Conservation (phyloP, 2,113 vertebrate genomes). For the Bolborhynchus lineola region DNA sequence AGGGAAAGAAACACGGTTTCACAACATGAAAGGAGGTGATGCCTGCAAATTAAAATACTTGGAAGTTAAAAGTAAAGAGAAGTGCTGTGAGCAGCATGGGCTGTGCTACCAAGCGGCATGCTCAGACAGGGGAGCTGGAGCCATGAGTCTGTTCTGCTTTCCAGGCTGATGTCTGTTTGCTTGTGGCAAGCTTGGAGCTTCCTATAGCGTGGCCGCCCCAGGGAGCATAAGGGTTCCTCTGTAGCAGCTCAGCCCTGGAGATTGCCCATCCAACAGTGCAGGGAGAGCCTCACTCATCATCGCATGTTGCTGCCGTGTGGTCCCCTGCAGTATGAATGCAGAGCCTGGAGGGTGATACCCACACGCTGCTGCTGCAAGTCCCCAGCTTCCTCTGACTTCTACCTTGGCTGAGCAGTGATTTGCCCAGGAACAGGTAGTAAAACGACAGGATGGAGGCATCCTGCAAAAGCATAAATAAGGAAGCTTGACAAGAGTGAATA, state of each 20-base stretch:
- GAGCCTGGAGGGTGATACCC: background rate
- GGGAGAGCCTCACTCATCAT: background rate
- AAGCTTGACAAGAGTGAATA: background rate
- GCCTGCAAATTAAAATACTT: constrained; percentile 72
- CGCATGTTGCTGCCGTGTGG: fast-evolving
- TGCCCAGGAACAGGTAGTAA: background rate
- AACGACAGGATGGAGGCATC: background rate
- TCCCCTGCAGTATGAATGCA: background rate
- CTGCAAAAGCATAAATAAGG: background rate
- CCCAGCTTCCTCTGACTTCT: background rate
- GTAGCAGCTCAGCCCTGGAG: background rate
- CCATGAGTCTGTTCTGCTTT: background rate
- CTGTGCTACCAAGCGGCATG: constrained; percentile 17
- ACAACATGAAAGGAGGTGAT: constrained; percentile 71
- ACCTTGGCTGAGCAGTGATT: background rate
- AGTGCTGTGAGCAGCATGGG: constrained; percentile 25
- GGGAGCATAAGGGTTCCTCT: background rate
- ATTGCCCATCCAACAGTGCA: background rate
- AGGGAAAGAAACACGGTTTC: constrained; percentile 61
- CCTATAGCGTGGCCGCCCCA: background rate
- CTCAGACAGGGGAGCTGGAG: background rate
- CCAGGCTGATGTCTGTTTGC: background rate
- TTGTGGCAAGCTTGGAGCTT: background rate
- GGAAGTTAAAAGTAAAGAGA: constrained; percentile 68
- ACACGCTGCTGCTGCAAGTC: background rate